Conservation (phyloP, 2,888 invertebrate species). For the Aleiodes alternator region DNA sequence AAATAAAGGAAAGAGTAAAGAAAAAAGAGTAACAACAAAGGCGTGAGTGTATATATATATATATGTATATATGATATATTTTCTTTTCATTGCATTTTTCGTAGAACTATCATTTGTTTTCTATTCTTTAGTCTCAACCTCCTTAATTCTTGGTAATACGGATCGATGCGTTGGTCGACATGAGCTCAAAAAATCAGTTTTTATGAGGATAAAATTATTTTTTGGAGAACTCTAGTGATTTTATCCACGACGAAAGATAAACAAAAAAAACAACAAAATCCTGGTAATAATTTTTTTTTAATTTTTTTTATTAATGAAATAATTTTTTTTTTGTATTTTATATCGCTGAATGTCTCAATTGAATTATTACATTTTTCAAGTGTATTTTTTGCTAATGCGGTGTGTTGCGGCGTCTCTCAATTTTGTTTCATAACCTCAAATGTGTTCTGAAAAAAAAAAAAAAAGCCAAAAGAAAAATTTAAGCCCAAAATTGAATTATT, state of each 20-base stretch:
- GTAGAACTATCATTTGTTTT: neutral
- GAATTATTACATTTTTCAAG: too few species aligned
- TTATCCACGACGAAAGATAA: neutral
- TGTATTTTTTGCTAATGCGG: neutral
- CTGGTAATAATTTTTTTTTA: conserved; percentile 29
- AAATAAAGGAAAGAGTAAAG: too few species aligned
- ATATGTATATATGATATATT: neutral
- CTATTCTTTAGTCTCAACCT: neutral
- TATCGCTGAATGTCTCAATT: neutral
- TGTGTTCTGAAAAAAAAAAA: neutral
- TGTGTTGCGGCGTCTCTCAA: conserved; percentile 23
- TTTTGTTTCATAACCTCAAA: conserved; percentile 29
- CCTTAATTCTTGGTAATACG: conserved; percentile 19
- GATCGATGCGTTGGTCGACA: conserved; percentile 20
- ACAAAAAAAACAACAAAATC: too few species aligned
- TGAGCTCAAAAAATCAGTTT: neutral
- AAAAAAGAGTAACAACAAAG: too few species aligned
- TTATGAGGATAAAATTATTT: neutral
- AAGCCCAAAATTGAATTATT: neutral
- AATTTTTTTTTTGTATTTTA: too few species aligned
- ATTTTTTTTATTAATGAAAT: neutral
- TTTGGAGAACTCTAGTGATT: neutral
- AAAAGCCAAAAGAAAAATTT: neutral
- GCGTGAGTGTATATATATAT: conserved; percentile 18
- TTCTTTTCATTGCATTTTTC: conserved; percentile 26